phyloP scores from a whole-genome alignment of 23 tunicate genomes.

The Phallusia fumigata region DNA sequence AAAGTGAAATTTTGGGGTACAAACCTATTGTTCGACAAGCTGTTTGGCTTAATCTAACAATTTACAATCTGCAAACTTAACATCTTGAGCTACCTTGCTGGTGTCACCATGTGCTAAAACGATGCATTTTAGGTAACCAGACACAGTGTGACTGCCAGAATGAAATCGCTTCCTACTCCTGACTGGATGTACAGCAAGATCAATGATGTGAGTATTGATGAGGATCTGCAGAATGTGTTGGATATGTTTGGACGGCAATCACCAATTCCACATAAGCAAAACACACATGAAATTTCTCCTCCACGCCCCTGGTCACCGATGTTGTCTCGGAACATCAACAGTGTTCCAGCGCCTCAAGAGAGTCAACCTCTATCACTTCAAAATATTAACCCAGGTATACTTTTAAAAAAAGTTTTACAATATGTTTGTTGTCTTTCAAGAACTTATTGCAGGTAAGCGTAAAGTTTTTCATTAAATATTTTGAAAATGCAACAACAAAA shows the following conservation, averaged over 20 bases:
- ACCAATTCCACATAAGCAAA: constrained; percentile 15
- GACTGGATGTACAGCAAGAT: constrained; percentile 20
- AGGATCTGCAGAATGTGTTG: constrained; percentile 31
- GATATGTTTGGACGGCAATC: constrained; percentile 24
- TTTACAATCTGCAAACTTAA: no score
- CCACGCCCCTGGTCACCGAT: constrained; percentile 69
- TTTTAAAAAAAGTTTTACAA: no score
- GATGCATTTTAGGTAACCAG: constrained; percentile 40
- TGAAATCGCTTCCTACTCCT: constrained; percentile 24
- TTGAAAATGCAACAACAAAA: no score
- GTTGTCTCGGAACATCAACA: background rate
- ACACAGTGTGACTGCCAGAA: constrained; percentile 38
- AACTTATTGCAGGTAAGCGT: no score
- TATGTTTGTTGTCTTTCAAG: no score
- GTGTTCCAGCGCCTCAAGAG: background rate
- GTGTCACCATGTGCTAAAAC: background rate
- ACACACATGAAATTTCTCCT: constrained; percentile 11
- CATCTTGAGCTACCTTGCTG: no score
- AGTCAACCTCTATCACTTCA: background rate
- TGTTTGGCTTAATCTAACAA: no score
- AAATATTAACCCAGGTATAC: no score
- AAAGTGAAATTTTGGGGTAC: no score
- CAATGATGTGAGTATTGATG: constrained; percentile 41
- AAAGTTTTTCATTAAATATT: no score
- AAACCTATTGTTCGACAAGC: no score